Evolutionary conservation across 2,113 vertebrate species (phyloP), one percentile per base, ranked within the genome.

Genomic region (Oncorhynchus tshawytscha): DNA sequence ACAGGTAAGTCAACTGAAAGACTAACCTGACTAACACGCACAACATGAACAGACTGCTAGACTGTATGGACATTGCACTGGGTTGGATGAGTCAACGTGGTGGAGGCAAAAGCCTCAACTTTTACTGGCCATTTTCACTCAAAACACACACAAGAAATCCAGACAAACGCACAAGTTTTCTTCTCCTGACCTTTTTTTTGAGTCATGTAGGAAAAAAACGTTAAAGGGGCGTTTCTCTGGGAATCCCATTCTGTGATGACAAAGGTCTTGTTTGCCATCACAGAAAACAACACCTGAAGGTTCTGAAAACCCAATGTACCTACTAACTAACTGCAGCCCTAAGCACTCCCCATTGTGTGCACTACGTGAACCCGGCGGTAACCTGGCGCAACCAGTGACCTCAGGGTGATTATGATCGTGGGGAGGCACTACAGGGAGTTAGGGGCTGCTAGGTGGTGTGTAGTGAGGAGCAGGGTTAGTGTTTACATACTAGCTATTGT

Each of bases 1-100:
- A 99, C 97, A 75, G 98, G 98, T 99, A 77, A 78, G 95, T 85
- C 24, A 13, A 57, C 3, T 72, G 31, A n/a, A 59, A 45, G 27
- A 69, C 59, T 22, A 78, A n/a, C 59, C 24, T 67, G 12, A 25
- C 25, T 34, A 60, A 25, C 12, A 18, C 4, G 6, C 74, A 65
- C 45, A 75, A 60, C 54, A 60, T 39, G 15, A 69, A 1, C 49
- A 29, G 31, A 18, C 6, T 18, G 49, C 13, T 15, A 69, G 12
- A 25, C 11, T 4, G 0, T 65, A 16, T 39, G 24, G 34, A 64
- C 54, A 31, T 34, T 31, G 48, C 27, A 69, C 9, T 51, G 73
- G 39, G 24, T 67, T 20, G 73, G 62, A 74, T 48, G 70, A 54
- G 12, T 57, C 70, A 71, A 71, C 25, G 9, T 54, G 18, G 25